phyloP scores from a whole-genome alignment of 2,888 invertebrate species.

The Zhuqinia jingwanae region DNA sequence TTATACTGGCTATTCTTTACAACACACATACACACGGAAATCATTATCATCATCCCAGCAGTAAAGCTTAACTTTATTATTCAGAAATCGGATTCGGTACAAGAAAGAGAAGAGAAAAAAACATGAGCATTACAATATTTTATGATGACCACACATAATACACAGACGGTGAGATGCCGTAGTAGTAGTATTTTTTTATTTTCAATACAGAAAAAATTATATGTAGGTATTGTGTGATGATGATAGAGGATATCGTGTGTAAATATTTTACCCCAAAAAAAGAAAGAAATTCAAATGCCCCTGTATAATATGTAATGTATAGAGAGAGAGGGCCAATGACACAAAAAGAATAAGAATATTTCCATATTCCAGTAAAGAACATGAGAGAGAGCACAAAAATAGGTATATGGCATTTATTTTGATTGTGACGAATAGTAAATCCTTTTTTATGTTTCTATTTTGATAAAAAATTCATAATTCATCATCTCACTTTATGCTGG shows the following conservation, averaged over 20 bases:
- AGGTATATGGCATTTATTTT: neutral
- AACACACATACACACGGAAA: slow-evolving; percentile 56
- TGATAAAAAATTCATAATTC: neutral
- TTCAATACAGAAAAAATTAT: no score
- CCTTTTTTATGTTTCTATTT: slow-evolving; percentile 21
- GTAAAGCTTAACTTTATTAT: slow-evolving; percentile 44
- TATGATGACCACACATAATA: neutral
- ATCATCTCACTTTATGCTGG: slow-evolving; percentile 40
- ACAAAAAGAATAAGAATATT: slow-evolving; percentile 50
- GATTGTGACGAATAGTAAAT: slow-evolving; percentile 41
- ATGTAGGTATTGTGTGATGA: no score
- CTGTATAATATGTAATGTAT: no score
- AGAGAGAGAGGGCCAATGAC: slow-evolving; percentile 59
- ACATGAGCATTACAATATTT: slow-evolving; percentile 21
- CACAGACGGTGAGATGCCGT: no score
- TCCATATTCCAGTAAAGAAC: slow-evolving; percentile 58
- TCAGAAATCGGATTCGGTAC: slow-evolving; percentile 16
- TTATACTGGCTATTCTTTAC: no score
- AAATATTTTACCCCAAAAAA: slow-evolving; percentile 1
- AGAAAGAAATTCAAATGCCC: neutral
- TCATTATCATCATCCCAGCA: slow-evolving; percentile 61
- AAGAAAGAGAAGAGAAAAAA: neutral
- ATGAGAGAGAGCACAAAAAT: no score
- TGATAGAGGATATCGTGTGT: neutral
- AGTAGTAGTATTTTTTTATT: no score